Conservation (phyloP, 2,888 invertebrate species). For the Hofmannophila pseudospretella region DNA sequence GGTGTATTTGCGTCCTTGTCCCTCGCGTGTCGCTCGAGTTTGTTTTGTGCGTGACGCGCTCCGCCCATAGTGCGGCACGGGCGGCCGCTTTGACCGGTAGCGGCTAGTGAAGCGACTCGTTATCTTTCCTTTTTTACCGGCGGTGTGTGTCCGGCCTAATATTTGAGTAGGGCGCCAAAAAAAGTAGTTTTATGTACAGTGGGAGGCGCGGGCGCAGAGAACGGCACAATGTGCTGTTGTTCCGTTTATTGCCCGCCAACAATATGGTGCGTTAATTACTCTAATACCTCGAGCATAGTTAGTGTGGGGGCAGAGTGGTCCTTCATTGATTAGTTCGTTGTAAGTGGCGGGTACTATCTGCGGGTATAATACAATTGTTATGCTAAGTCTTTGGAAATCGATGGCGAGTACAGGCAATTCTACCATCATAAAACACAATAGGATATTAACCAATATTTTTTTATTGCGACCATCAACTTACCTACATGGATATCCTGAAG, state of each 20-base stretch:
- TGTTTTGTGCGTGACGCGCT: conserved; percentile 76
- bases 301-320: neutral
- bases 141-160: conserved; percentile 68
- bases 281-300: conserved; percentile 15
- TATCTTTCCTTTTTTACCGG: conserved; percentile 61
- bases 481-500: no score
- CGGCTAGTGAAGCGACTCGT: conserved; percentile 47
- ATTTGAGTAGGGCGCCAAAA: conserved; percentile 60
- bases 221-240: conserved; percentile 37
- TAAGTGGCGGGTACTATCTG: no score
- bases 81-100: conserved; percentile 71
- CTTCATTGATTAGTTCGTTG: conserved; percentile 4
- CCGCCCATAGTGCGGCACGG: conserved; percentile 50
- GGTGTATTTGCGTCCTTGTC: conserved; percentile 38
- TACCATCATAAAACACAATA: no score
- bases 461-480: no score
- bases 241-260: conserved; percentile 43
- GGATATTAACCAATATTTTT: no score
- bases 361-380: no score
- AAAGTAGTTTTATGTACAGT: conserved; percentile 61
- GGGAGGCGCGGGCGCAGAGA: conserved; percentile 43
- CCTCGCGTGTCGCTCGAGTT: conserved; percentile 51
- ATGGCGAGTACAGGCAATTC: no score
- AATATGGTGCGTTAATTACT: conserved; percentile 28
- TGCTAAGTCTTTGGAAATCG: no score